Evolutionary conservation across 2,797 vertebrate genomes (phyloP), one percentile per base, ranked within the genome.

Genomic region (Lutjanus campechanus): DNA sequence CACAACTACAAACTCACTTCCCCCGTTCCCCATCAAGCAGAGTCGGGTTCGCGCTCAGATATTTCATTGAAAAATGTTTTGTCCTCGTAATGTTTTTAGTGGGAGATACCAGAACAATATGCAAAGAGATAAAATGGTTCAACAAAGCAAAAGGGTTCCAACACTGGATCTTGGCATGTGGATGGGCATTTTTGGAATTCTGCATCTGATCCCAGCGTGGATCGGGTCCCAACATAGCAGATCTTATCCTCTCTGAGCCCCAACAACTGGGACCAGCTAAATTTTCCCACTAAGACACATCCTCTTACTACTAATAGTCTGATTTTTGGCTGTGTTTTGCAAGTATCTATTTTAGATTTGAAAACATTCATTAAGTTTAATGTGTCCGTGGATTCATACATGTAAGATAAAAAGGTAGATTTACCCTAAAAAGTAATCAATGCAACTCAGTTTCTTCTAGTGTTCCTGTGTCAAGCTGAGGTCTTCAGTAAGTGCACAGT

Each of bases 151-250:
- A 90, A 88, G 46, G 65, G 75, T 64, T 83, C 86, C 83, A 81
- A 80, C 76, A 25, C 76, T 76, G 79, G 79, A 81, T 86, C 82
- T 93, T 95, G 94, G 95, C 94, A 77, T 81, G 87, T 71, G 70
- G 73, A 85, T 84, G 85, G 91, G 90, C 93, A 95, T 95, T 93
- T 94, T 91, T 95, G 90, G 90, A 95, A 96, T 95, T 94, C 92
- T 94, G 87, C 83, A 94, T 93, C 88, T 92, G 91, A 95, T 95
- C 90, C 91, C 67, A 51, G 82, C 62, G 71, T 91, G 90, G 90
- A 93, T 87, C 83, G 51, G 76, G 76, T 90, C 91, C 92, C 88
- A 90, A 76, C 90, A 92, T 88, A 89, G 90, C 89, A 92, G 84
- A 93, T 91, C 83, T 83, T 86, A 92, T 91, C 88, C 89, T 81